Conservation (phyloP, 2,797 vertebrate genomes). For the Takifugu ocellatus region DNA sequence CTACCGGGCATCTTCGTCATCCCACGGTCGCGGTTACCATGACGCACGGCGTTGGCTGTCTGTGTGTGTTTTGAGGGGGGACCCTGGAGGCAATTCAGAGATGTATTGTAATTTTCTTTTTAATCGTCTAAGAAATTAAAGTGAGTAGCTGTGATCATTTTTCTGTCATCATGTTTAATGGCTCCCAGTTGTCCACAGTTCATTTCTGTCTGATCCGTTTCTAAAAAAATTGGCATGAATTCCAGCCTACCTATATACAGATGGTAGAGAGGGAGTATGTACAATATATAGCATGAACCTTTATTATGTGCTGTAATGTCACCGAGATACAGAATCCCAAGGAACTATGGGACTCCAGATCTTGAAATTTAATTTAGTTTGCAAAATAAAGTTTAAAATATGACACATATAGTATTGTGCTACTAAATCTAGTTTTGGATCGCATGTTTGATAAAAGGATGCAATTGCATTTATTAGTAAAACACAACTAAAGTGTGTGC, state of each 20-base stretch:
- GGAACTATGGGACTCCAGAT: neutral
- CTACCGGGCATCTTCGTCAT: slow-evolving; percentile 52
- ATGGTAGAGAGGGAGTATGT: neutral
- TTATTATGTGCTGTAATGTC: too few relatives aligned
- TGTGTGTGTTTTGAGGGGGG: neutral
- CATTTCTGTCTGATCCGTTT: slow-evolving; percentile 4
- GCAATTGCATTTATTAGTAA: too few relatives aligned
- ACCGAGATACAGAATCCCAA: too few relatives aligned
- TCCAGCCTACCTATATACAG: slow-evolving; percentile 11
- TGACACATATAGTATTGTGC: too few relatives aligned
- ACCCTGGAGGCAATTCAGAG: slow-evolving; percentile 7
- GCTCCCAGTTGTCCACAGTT: slow-evolving; percentile 5
- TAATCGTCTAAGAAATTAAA: neutral
- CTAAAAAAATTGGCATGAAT: slow-evolving; percentile 13
- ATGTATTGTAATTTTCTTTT: slow-evolving; percentile 7
- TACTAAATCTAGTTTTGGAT: too few relatives aligned
- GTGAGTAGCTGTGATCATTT: slow-evolving; percentile 4
- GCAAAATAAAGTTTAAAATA: too few relatives aligned
- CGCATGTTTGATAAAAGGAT: too few relatives aligned
- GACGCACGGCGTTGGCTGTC: neutral
- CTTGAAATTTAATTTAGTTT: neutral
- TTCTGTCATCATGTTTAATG: neutral
- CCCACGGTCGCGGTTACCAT: neutral
- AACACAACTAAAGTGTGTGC: too few relatives aligned
- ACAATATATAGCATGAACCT: neutral